These are phyloP conservation scores for Haemorhous mexicanus DNA, from an alignment of 2,113 vertebrate species.

Conservation along the genomic window DNA sequence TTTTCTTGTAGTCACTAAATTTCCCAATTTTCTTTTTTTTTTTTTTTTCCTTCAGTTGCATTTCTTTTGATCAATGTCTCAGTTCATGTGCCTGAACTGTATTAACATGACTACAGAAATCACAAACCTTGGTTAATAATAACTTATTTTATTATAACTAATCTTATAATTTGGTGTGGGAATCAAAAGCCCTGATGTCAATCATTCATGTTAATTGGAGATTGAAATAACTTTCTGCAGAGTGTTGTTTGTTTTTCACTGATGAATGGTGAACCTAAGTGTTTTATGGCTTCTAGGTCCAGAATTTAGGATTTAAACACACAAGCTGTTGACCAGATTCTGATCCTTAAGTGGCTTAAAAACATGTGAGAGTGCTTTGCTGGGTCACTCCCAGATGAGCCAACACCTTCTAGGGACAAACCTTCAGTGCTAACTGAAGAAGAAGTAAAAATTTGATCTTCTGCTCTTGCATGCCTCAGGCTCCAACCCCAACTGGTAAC, in stretches of 20 bases:
- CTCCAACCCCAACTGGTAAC: neutral
- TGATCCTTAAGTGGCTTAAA: neutral
- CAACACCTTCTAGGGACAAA: neutral
- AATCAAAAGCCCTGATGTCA: neutral
- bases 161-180: neutral
- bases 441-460: neutral
- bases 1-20: too few species aligned
- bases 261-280: neutral
- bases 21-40: too few species aligned
- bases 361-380: fast-evolving
- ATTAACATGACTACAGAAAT: neutral
- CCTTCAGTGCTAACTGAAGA: neutral
- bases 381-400: neutral
- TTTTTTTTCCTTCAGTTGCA: too few species aligned
- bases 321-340: neutral
- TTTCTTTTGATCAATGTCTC: neutral
- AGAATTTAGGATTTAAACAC: neutral
- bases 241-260: neutral
- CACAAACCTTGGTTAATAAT: neutral
- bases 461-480: neutral
- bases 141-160: neutral
- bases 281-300: neutral
- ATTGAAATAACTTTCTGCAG: neutral
- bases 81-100: neutral
- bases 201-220: neutral